phyloP scores from a whole-genome alignment of 2,888 invertebrate species.

The Ophion ventricosus region DNA sequence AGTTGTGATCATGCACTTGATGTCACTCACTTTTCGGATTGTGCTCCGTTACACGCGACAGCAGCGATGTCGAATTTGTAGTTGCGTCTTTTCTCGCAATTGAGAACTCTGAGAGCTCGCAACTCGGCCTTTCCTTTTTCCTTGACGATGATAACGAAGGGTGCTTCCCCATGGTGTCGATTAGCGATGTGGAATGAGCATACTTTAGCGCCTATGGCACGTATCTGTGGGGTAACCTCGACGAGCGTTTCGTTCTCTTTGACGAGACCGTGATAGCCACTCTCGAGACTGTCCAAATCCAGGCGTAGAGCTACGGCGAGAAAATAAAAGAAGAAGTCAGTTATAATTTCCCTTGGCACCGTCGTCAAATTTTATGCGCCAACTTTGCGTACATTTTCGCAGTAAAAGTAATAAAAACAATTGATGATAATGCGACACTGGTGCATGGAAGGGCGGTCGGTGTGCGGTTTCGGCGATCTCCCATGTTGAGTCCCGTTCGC shows the following conservation, averaged over 20 bases:
- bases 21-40: constrained; percentile 89
- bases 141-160: constrained; percentile 93
- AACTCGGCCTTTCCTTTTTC: constrained; percentile 93
- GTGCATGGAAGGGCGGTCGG: neutral
- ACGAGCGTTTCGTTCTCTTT: constrained; percentile 96
- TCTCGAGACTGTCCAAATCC: constrained; percentile 92
- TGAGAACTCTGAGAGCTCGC: constrained; percentile 92
- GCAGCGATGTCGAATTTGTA: constrained; percentile 98
- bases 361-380: neutral
- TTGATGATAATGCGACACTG: neutral
- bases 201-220: constrained; percentile 90
- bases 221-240: constrained; percentile 95
- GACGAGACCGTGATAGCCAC: constrained; percentile 96
- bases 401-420: neutral
- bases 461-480: no score
- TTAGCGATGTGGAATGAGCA: constrained; percentile 96
- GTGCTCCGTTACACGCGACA: constrained; percentile 94
- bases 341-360: neutral
- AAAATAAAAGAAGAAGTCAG: neutral
- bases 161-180: constrained; percentile 96
- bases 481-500: neutral
- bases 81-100: constrained; percentile 96
- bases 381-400: neutral
- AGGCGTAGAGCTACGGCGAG: constrained; percentile 86
- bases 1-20: neutral